These are phyloP conservation scores for Sinopyrophorus schimmeli DNA, from an alignment of 2,888 invertebrate species.

Conservation along the genomic window DNA sequence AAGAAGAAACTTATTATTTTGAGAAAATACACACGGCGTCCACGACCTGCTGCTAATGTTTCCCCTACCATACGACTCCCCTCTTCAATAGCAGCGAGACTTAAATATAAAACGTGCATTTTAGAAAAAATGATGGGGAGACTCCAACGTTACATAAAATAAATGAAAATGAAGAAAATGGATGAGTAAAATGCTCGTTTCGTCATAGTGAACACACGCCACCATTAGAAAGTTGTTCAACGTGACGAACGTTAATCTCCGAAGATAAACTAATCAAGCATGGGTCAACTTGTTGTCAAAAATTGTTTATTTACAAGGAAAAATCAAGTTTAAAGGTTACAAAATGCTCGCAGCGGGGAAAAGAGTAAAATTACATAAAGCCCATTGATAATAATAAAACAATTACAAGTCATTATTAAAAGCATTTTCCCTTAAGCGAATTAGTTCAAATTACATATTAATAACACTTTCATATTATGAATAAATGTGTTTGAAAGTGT, in stretches of 20 bases:
- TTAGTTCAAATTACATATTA: too few relatives aligned
- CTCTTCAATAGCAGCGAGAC: background rate
- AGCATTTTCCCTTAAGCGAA: too few relatives aligned
- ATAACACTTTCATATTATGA: too few relatives aligned
- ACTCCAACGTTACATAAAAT: constrained; percentile 3
- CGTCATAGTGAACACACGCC: constrained; percentile 3
- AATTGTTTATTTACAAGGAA: background rate
- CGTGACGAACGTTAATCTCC: background rate
- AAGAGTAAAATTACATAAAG: too few relatives aligned
- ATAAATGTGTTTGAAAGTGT: too few relatives aligned
- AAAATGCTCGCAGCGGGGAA: too few relatives aligned
- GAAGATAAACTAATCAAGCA: constrained; percentile 2
- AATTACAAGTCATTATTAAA: too few relatives aligned
- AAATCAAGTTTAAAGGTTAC: background rate
- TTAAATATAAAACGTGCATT: background rate
- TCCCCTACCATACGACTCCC: constrained; percentile 6
- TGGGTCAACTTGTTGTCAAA: background rate
- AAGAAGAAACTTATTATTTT: background rate
- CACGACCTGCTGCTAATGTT: constrained; percentile 6
- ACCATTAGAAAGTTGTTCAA: constrained; percentile 11
- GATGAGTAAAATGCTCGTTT: constrained; percentile 3
- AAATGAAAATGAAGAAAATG: constrained; percentile 8
- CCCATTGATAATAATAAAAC: too few relatives aligned
- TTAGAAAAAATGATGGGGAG: background rate
- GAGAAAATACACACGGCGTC: constrained; percentile 1